Evolutionary conservation across 2,888 invertebrate species (phyloP), one percentile per base, ranked within the genome.

Genomic region (Buathra laborator): DNA sequence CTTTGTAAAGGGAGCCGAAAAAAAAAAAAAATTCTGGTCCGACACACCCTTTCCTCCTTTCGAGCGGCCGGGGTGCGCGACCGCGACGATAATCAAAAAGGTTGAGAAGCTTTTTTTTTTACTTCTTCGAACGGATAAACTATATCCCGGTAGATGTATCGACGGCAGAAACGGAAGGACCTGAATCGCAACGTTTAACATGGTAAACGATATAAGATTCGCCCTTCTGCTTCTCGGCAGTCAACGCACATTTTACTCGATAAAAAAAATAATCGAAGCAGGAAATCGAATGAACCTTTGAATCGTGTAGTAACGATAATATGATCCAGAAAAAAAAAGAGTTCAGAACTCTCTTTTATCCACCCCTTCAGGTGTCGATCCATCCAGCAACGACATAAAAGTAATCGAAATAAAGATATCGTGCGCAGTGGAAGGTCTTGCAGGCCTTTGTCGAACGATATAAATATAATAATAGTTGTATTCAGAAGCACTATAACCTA

Each of bases 21-120:
- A 85, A 16, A 19, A 19, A 85, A 53, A 19, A 19, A 19, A 16
- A 75, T 48, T 75, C 72, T 46, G 48, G 44, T n/a, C 43, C 67
- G 81, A 85, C 81, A 81, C 81, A 83, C 83, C 83, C 76, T 72
- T 85, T 83, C 83, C 83, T 72, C 71, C 46, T 2, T n/a, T 19
- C 16, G 44, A 64, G 64, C 56, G 64, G 48, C 43, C 44, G 48
- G 81, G 78, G 81, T 75, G 75, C 81, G 43, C 44, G 79, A 51
- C 75, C 56, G 53, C 82, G 66, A 77, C 56, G 32, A 53, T 53
- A 19, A 71, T 51, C 37, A 53, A 48, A 67, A 53, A 76, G 51
- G 19, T n/a, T 68, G 24, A 64, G 71, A 43, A 70, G 37, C 32
- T 32, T 71, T 48, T 59, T 43, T 62, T 70, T 59, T 3, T 4